Percentiles rank a stretch among this genome's conserved stretches.
Conservation (phyloP, 2,888 invertebrate genomes). For the Stenichneumon culpator region DNA sequence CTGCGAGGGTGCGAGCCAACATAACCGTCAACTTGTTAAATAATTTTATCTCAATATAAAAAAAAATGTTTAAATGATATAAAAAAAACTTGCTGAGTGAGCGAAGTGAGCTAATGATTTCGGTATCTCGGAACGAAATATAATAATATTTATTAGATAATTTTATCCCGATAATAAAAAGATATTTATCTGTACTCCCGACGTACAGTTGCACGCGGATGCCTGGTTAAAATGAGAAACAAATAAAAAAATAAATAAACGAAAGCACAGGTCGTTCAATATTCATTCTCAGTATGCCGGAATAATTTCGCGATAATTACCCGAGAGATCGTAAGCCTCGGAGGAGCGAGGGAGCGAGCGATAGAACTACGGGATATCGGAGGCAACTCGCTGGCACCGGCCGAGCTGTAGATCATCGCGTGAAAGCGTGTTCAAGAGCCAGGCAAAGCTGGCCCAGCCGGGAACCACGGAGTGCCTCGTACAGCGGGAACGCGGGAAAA, state of each 20-base stretch:
- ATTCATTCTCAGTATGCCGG: conserved; percentile 43
- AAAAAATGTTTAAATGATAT: background rate
- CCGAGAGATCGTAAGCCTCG: conserved; percentile 35
- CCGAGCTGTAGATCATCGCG: conserved; percentile 59
- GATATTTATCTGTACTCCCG: conserved; percentile 9
- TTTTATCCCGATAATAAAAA: background rate
- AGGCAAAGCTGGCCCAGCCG: conserved; percentile 47
- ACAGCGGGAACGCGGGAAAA: conserved; percentile 38
- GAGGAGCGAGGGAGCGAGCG: conserved; percentile 9
- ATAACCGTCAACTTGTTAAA: too few relatives aligned
- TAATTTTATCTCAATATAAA: background rate
- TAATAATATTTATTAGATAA: conserved; percentile 6
- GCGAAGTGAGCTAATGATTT: background rate
- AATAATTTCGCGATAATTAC: conserved; percentile 66
- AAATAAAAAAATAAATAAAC: conserved; percentile 2
- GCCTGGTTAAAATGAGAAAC: background rate
- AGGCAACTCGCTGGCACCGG: conserved; percentile 8
- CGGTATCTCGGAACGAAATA: background rate
- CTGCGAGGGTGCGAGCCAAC: too few relatives aligned
- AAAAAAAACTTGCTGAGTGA: background rate
- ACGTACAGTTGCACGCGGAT: background rate
- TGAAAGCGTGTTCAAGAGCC: conserved; percentile 65
- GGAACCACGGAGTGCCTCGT: conserved; percentile 53
- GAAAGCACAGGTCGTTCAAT: conserved; percentile 17
- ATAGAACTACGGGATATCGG: conserved; percentile 37